phyloP scores from a whole-genome alignment of 2,113 vertebrate genomes.

The Petromus typicus region DNA sequence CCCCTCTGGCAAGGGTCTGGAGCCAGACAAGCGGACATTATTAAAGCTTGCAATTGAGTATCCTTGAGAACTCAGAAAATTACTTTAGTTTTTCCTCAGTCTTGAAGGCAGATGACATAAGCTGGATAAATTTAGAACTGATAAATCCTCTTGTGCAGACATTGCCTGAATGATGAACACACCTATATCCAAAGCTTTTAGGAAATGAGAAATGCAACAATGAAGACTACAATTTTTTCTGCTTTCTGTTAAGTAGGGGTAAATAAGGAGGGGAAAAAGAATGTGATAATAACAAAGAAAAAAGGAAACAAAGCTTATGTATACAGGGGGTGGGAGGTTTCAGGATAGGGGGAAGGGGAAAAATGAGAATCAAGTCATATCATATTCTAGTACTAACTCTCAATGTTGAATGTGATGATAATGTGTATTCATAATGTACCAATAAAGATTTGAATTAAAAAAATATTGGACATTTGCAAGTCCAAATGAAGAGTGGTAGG shows the following conservation, averaged over 20 bases:
- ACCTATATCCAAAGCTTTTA: not conserved
- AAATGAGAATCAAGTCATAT: no score
- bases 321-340: no score
- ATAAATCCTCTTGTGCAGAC: not conserved
- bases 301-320: no score
- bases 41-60: not conserved
- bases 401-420: no score
- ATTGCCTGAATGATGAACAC: not conserved
- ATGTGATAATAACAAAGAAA: no score
- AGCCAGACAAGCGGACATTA: not conserved
- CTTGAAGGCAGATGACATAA: not conserved
- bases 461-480: not conserved
- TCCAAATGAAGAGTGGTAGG: not conserved
- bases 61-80: not conserved
- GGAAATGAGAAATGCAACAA: not conserved
- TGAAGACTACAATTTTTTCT: not conserved
- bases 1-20: not conserved
- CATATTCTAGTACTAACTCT: no score
- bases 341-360: no score
- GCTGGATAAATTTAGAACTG: not conserved
- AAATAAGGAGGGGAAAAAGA: no score
- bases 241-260: not conserved
- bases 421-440: no score
- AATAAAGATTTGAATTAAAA: no score
- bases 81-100: not conserved